Evolutionary conservation across 1,140 invertebrate genomes (phyloP).

Genomic region (Brachionus calyciflorus): DNA sequence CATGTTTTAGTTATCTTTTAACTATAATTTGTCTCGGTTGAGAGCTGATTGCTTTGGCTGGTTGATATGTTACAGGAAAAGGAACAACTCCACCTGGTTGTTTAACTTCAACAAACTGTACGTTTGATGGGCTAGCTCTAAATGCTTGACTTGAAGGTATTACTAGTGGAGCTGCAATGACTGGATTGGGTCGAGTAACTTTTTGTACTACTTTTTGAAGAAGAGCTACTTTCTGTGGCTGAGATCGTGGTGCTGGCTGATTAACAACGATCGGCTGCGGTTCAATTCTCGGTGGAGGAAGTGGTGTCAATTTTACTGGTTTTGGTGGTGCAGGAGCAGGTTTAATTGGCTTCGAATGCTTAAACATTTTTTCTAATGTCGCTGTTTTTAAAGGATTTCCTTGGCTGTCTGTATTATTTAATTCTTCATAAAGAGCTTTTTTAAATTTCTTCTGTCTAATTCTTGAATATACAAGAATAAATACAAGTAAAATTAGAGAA

Average conservation of each 20-base stretch:
- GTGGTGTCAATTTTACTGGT: background rate
- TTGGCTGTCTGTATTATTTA: constrained; percentile 5
- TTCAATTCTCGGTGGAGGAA: background rate
- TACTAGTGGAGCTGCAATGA: background rate
- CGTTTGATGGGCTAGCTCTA: constrained; percentile 1
- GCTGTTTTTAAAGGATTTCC: constrained; percentile 36
- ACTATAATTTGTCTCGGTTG: background rate
- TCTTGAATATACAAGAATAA: background rate
- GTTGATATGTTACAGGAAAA: no score
- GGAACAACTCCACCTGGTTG: background rate
- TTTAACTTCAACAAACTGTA: background rate
- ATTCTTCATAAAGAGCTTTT: constrained; percentile 4
- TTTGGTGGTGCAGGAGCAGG: background rate
- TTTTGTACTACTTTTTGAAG: background rate
- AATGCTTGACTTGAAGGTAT: background rate
- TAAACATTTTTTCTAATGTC: constrained; percentile 11
- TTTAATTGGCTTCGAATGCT: constrained; percentile 29
- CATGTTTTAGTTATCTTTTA: background rate
- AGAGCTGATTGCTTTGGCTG: no score
- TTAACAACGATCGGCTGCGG: background rate
- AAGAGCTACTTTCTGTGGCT: background rate
- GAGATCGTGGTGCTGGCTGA: background rate
- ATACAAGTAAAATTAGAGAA: background rate
- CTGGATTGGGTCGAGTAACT: background rate
- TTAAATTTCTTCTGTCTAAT: constrained; percentile 21